Conservation (phyloP, 2,113 vertebrate genomes). For the Galeopterus variegatus region DNA sequence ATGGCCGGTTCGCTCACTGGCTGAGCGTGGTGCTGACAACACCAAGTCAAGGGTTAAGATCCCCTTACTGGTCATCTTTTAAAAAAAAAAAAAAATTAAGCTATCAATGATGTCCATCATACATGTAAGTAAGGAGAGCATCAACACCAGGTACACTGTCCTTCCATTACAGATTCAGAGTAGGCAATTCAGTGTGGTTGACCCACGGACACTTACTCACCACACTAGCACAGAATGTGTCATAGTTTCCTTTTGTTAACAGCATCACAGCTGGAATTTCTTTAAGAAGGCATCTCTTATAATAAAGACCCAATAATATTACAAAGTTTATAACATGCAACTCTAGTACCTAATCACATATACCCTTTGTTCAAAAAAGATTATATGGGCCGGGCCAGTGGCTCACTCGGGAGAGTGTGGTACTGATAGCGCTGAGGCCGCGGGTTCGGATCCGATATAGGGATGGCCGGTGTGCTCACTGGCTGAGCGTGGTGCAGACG, state of each 20-base stretch:
- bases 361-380: background rate
- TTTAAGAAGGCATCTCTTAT: background rate
- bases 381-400: no score
- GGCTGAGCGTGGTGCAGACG: no score
- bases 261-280: background rate
- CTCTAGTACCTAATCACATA: background rate
- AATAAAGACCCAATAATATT: background rate
- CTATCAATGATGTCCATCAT: background rate
- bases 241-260: background rate
- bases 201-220: background rate
- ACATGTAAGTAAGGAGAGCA: background rate
- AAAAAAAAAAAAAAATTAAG: background rate
- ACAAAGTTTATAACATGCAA: background rate
- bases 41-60: no score
- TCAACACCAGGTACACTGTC: background rate
- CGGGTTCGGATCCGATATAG: no score
- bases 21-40: no score
- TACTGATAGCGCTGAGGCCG: no score
- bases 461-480: no score
- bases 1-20: no score
- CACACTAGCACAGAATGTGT: background rate
- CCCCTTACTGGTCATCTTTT: no score
- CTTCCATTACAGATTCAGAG: background rate
- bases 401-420: no score
- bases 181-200: background rate